Percentiles rank a stretch among this genome's conserved stretches.
Conservation (phyloP, 2,888 invertebrate species). For the Eurois occulta region DNA sequence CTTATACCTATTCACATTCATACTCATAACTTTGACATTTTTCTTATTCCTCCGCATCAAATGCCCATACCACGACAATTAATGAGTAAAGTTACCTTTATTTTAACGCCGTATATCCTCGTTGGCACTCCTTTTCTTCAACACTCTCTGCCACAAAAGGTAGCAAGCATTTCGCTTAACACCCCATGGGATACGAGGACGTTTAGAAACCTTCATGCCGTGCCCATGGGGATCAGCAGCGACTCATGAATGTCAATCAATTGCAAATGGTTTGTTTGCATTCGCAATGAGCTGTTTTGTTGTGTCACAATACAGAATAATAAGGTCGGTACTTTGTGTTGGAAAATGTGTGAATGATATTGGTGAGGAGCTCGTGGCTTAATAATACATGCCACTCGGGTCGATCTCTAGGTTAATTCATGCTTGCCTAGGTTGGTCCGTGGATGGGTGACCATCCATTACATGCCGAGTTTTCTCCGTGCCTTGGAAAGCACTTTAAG, state of each 20-base stretch:
- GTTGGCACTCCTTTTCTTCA: slow-evolving; percentile 14
- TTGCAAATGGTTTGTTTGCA: slow-evolving; percentile 49
- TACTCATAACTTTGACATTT: not conserved
- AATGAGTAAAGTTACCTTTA: not conserved
- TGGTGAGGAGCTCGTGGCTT: not conserved
- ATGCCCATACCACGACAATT: not conserved
- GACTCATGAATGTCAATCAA: slow-evolving; percentile 68
- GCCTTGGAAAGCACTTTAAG: too few species aligned
- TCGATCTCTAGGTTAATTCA: too few species aligned
- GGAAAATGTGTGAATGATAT: not conserved
- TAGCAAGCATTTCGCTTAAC: slow-evolving; percentile 43
- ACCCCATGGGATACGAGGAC: slow-evolving; percentile 52
- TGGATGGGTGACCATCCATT: too few species aligned
- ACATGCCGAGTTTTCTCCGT: too few species aligned
- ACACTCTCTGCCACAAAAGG: slow-evolving; percentile 22
- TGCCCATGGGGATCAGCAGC: slow-evolving; percentile 34
- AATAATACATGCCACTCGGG: too few species aligned
- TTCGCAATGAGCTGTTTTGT: slow-evolving; percentile 36
- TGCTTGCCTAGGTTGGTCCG: too few species aligned
- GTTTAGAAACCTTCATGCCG: slow-evolving; percentile 56
- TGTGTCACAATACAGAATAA: slow-evolving; percentile 9
- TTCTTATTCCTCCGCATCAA: not conserved
- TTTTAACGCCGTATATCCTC: not conserved
- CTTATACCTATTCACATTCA: not conserved
- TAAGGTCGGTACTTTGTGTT: not conserved